Percentiles rank a stretch among this genome's conserved stretches.
phyloP scores from a whole-genome alignment of 2,113 vertebrate species.

The Pseudopodoces humilis region DNA sequence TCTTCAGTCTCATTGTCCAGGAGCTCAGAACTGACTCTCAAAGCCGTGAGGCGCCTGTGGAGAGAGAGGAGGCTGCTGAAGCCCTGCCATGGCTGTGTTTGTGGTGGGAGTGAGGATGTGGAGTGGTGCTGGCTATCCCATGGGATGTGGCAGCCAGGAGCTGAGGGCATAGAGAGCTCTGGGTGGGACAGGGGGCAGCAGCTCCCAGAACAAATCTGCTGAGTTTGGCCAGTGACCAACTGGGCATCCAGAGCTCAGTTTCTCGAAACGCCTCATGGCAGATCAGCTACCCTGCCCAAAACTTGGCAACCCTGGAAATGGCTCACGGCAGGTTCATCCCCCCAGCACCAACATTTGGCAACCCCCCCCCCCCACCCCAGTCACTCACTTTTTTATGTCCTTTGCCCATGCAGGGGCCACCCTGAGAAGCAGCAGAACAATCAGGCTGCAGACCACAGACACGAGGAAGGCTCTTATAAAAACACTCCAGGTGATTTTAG shows the following conservation, averaged over 20 bases:
- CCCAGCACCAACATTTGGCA: background rate
- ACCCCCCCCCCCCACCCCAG: accelerated
- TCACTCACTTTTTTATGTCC: background rate
- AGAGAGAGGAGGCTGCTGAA: background rate
- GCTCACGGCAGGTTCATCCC: background rate
- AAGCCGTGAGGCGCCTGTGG: background rate
- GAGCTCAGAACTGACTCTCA: background rate
- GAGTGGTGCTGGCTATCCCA: background rate
- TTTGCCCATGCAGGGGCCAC: background rate
- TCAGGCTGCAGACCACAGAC: background rate
- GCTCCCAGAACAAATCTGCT: background rate
- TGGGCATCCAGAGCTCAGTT: background rate
- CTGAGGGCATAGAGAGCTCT: background rate
- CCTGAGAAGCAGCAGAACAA: background rate
- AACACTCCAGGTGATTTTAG: accelerated
- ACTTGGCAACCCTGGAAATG: background rate
- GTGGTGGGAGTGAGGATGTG: background rate
- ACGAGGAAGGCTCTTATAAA: accelerated
- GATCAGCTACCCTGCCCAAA: too few species aligned
- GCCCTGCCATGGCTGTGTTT: accelerated
- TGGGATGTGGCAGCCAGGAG: background rate
- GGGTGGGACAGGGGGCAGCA: background rate
- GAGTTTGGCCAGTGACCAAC: background rate
- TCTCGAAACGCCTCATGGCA: accelerated
- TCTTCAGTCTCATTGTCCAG: background rate